Evolutionary conservation across 2,797 vertebrate species (phyloP), one percentile per base, ranked within the genome.

Genomic region (Streptopelia turtur): DNA sequence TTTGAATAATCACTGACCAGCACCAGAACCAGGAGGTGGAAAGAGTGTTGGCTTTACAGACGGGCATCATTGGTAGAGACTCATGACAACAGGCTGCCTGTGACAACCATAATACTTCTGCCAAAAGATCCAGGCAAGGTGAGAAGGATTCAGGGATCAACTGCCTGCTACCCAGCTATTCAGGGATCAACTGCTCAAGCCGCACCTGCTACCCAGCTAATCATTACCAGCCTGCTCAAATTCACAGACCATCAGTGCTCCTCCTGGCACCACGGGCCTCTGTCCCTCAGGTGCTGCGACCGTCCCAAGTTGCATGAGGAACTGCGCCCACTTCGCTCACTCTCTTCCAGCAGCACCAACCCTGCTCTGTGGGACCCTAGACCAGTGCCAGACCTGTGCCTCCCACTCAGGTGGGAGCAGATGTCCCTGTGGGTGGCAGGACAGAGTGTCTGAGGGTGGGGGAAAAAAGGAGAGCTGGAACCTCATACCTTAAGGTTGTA

Each of bases 261-360:
- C 39, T 61, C 24, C 50, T 52, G 37, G n/a, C 57, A 20, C 41
- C 45, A 82, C 2, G 27, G 43, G 43, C 37, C 61, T 7, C 16
- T 17, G 56, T 47, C 4, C 56, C 27, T 17, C 80, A 31, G 15
- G 11, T 50, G 57, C 78, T 89, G 59, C 59, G 66, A 41, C 64
- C 41, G 41, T 81, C 49, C 64, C 0, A 0, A 53, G 47, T 43
- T 83, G 53, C 65, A 39, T 0, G 1, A 86, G 41, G 13, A 88
- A 71, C n/a, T 66, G 49, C 25, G 30, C 15, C n/a, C 24, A 13
- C 60, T 82, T 57, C 1, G 2, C 50, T 47, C 31, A n/a, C 9
- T 30, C 39, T 69, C 60, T 66, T 39, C 43, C 33, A 88, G 57
- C 37, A 90, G 45, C 23, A 90, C 49, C 61, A 83, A 81, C 17